A percentile compares a stretch with the other conserved stretches of the same genome.
These are phyloP conservation scores for Drosophila leonis DNA, from an alignment of 2,888 invertebrate species.

Conservation along the genomic window DNA sequence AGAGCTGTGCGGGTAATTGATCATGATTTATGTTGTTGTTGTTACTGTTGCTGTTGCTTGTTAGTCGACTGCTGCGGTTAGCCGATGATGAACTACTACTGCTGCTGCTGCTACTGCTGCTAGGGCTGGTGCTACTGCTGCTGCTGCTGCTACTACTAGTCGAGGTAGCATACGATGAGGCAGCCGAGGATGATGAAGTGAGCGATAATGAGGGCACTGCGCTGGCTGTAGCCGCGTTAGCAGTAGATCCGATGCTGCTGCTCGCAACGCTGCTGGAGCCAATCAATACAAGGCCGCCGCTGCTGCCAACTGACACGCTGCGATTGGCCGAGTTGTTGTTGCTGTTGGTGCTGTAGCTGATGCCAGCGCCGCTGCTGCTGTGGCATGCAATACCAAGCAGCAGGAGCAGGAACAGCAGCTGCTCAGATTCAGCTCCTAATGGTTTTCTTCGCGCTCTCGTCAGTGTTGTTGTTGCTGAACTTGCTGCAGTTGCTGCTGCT, in stretches of 20 bases:
- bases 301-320: constrained; percentile 59
- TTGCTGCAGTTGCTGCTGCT: constrained; percentile 50
- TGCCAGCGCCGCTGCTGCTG: constrained; percentile 67
- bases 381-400: constrained; percentile 64
- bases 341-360: constrained; percentile 60
- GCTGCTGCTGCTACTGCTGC: constrained; percentile 40
- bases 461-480: constrained; percentile 45
- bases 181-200: constrained; percentile 60
- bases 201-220: constrained; percentile 73
- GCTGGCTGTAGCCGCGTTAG: constrained; percentile 50
- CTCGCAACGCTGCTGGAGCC: constrained; percentile 62
- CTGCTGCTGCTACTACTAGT: constrained; percentile 31
- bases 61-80: constrained; percentile 38
- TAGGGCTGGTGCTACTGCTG: constrained; percentile 31
- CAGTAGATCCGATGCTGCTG: constrained; percentile 28
- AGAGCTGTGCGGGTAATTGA: constrained; percentile 87
- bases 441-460: constrained; percentile 58
- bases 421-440: constrained; percentile 20
- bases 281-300: constrained; percentile 71
- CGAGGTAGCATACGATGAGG: constrained; percentile 31
- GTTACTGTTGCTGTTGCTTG: constrained; percentile 44
- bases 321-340: constrained; percentile 59
- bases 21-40: constrained; percentile 82
- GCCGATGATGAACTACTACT: constrained; percentile 56
- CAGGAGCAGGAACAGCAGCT: constrained; percentile 52